These are phyloP conservation scores for Rotaria macrura DNA, from an alignment of 2,888 invertebrate species.

Conservation along the genomic window DNA sequence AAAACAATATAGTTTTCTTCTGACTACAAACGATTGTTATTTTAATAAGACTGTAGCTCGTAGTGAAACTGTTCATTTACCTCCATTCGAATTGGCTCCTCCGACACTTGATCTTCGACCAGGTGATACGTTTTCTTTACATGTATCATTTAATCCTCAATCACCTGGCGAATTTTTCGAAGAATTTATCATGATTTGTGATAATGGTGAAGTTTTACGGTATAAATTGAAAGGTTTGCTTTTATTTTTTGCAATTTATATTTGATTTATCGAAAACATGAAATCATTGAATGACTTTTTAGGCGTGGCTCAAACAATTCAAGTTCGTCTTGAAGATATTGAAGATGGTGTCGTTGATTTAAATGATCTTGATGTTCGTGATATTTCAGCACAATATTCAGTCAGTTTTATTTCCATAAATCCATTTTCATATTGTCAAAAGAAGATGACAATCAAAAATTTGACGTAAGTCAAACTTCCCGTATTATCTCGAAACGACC, in stretches of 20 bases:
- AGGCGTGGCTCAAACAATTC: neutral
- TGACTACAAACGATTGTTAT: neutral
- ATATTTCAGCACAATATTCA: slow-evolving; percentile 1
- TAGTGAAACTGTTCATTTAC: neutral
- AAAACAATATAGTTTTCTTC: too few relatives aligned
- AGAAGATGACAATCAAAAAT: neutral
- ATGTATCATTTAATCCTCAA: neutral
- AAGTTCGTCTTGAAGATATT: neutral
- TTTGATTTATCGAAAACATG: too few relatives aligned
- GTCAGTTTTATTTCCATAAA: neutral
- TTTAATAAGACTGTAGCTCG: neutral
- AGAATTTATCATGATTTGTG: neutral
- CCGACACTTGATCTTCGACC: neutral
- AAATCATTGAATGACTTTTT: too few relatives aligned
- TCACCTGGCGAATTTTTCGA: neutral
- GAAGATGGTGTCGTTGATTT: neutral
- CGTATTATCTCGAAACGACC: too few relatives aligned
- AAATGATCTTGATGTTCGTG: neutral
- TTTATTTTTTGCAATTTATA: too few relatives aligned
- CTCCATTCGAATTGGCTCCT: neutral
- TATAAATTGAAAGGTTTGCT: neutral
- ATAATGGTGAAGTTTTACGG: neutral
- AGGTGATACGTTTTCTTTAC: neutral
- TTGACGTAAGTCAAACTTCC: neutral
- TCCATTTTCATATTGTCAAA: slow-evolving; percentile 10